phyloP scores from a whole-genome alignment of 2,888 invertebrate species.

The Craniophora ligustri region DNA sequence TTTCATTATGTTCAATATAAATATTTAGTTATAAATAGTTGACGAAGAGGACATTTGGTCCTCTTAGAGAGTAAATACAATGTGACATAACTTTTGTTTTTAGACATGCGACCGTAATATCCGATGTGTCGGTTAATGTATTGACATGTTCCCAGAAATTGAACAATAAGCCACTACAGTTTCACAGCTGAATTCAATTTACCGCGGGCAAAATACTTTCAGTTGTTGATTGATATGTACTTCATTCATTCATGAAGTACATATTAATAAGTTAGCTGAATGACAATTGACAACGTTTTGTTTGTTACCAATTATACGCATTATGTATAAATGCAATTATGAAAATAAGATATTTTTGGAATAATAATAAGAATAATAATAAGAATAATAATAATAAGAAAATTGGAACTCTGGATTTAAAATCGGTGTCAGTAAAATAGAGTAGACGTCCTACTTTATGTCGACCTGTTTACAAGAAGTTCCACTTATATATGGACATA shows the following conservation, averaged over 20 bases:
- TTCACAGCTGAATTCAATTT: constrained; percentile 26
- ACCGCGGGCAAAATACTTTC: constrained; percentile 23
- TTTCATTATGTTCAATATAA: constrained; percentile 13
- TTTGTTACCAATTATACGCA: constrained; percentile 18
- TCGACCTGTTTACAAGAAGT: constrained; percentile 23
- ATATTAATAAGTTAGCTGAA: constrained; percentile 15
- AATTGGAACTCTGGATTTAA: constrained; percentile 6
- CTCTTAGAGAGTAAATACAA: constrained; percentile 10
- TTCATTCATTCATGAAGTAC: constrained; percentile 27
- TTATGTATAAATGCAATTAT: constrained; percentile 25
- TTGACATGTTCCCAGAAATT: constrained; percentile 44
- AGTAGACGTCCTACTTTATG: constrained; percentile 6
- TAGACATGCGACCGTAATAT: constrained; percentile 8
- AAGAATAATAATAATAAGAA: no score
- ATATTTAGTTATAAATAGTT: constrained; percentile 26
- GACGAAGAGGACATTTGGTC: constrained; percentile 3
- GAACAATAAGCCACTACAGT: constrained; percentile 22
- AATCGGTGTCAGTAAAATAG: constrained; percentile 19
- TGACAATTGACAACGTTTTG: constrained; percentile 7
- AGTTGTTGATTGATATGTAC: constrained; percentile 8
- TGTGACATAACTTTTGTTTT: constrained; percentile 15
- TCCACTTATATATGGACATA: neutral
- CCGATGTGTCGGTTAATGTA: constrained; percentile 35
- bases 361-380: no score
- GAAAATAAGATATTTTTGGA: no score